Conservation (phyloP, 2,113 vertebrate species). For the Megalops atlanticus region DNA sequence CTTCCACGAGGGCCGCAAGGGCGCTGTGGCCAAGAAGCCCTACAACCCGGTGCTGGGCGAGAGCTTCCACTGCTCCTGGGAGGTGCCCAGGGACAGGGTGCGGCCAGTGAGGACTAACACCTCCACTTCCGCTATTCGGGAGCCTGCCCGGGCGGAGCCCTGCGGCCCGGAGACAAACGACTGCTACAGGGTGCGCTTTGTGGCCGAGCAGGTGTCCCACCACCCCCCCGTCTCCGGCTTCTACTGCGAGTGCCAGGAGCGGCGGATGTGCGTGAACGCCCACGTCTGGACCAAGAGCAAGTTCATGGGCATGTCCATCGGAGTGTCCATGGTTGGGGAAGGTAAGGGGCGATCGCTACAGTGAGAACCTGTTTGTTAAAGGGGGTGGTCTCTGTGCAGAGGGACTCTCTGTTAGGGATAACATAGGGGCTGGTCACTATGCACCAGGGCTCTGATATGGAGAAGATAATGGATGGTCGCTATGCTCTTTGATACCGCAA, state of each 20-base stretch:
- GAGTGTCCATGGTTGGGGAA: constrained; percentile 92
- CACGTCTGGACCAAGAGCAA: constrained; percentile 96
- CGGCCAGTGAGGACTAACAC: constrained; percentile 65
- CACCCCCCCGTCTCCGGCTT: constrained; percentile 88
- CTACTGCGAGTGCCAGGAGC: constrained; percentile 92
- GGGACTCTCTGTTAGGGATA: no score
- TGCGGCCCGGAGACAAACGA: constrained; percentile 46
- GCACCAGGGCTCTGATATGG: no score
- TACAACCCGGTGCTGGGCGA: constrained; percentile 92
- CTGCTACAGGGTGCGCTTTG: constrained; percentile 80
- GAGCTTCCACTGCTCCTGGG: constrained; percentile 89
- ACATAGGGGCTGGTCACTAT: no score
- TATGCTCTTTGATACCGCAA: no score
- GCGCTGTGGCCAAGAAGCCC: constrained; percentile 89
- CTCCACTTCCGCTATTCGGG: constrained; percentile 50
- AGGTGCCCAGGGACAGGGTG: constrained; percentile 79
- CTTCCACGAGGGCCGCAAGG: constrained; percentile 88
- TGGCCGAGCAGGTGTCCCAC: constrained; percentile 91
- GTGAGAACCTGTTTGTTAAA: no score
- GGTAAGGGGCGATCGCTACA: constrained; percentile 65
- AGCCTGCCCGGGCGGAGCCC: constrained; percentile 48
- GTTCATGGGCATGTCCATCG: constrained; percentile 93
- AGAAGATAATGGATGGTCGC: constrained; percentile 74
- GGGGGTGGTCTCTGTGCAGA: no score
- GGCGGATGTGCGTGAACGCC: constrained; percentile 81